phyloP scores from a whole-genome alignment of 2,113 vertebrate species.

The Xiphophorus couchianus region DNA sequence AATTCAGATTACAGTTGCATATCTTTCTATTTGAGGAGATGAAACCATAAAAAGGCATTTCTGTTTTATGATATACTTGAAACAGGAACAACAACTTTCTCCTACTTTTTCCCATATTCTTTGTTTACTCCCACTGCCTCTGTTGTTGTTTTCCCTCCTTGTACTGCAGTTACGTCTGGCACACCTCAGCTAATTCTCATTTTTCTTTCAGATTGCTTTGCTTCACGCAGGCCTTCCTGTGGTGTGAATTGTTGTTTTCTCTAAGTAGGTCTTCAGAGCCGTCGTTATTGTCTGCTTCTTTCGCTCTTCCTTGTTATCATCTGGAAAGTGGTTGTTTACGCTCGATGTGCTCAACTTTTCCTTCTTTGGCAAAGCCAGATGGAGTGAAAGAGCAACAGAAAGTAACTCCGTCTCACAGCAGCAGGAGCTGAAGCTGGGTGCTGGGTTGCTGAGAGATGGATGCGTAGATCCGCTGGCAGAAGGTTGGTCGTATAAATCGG shows the following conservation, averaged over 20 bases:
- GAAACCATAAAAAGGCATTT: background rate
- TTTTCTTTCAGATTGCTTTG: slow-evolving; percentile 45
- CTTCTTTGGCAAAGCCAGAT: slow-evolving; percentile 44
- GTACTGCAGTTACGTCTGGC: slow-evolving; percentile 11
- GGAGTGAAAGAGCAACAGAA: slow-evolving; percentile 37
- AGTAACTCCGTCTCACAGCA: slow-evolving; percentile 48
- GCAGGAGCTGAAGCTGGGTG: slow-evolving; percentile 42
- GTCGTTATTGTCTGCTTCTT: slow-evolving; percentile 28
- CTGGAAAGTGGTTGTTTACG: slow-evolving; percentile 58
- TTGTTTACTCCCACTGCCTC: slow-evolving; percentile 27
- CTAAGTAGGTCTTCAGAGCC: slow-evolving; percentile 50
- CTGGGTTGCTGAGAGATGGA: slow-evolving; percentile 61
- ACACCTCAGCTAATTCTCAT: slow-evolving; percentile 51
- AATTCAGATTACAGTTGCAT: background rate
- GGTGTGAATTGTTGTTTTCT: slow-evolving; percentile 57
- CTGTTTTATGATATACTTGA: background rate
- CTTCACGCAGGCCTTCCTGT: slow-evolving; percentile 35
- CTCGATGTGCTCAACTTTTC: slow-evolving; percentile 48
- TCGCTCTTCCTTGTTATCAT: slow-evolving; percentile 45
- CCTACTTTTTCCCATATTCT: background rate
- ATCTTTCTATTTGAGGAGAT: background rate
- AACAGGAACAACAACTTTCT: slow-evolving; percentile 17
- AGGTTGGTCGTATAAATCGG: slow-evolving; percentile 63
- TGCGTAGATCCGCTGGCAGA: slow-evolving; percentile 46
- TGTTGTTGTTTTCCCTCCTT: slow-evolving; percentile 35